Conservation (phyloP, 2,888 invertebrate genomes). For the Acrobasis suavella region DNA sequence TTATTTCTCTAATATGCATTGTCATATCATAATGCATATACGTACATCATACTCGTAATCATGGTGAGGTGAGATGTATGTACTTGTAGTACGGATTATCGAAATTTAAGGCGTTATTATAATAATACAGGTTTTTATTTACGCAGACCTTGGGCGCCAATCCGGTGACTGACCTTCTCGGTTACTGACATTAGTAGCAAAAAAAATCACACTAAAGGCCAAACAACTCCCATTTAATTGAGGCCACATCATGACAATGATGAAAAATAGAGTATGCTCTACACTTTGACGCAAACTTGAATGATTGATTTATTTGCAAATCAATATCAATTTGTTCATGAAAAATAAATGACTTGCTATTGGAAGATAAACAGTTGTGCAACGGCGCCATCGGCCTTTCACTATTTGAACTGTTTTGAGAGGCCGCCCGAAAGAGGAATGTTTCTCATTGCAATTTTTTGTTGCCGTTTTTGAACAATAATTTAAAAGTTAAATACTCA, state of each 20-base stretch:
- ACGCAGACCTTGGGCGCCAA: conserved; percentile 59
- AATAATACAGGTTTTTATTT: conserved; percentile 38
- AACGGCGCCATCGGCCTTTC: conserved; percentile 4
- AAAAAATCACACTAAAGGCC: conserved; percentile 43
- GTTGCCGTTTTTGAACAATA: not conserved
- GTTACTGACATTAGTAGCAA: conserved; percentile 63
- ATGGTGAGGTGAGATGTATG: no score
- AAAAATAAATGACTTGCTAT: not conserved
- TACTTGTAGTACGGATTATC: no score
- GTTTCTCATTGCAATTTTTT: not conserved
- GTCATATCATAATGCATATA: no score
- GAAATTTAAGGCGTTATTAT: no score
- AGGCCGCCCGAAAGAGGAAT: not conserved
- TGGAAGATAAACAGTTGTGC: not conserved
- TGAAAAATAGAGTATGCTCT: conserved; percentile 8
- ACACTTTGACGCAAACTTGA: not conserved
- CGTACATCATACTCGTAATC: no score
- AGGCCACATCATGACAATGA: conserved; percentile 28
- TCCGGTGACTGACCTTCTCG: conserved; percentile 70
- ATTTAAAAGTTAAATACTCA: no score
- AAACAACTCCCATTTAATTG: conserved; percentile 36
- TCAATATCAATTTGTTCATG: conserved; percentile 9
- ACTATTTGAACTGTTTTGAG: conserved; percentile 4
- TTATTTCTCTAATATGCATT: no score
- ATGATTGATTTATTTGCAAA: conserved; percentile 30